Evolutionary conservation across 2,888 invertebrate species (phyloP).

Genomic region (Liodrosophila aerea): DNA sequence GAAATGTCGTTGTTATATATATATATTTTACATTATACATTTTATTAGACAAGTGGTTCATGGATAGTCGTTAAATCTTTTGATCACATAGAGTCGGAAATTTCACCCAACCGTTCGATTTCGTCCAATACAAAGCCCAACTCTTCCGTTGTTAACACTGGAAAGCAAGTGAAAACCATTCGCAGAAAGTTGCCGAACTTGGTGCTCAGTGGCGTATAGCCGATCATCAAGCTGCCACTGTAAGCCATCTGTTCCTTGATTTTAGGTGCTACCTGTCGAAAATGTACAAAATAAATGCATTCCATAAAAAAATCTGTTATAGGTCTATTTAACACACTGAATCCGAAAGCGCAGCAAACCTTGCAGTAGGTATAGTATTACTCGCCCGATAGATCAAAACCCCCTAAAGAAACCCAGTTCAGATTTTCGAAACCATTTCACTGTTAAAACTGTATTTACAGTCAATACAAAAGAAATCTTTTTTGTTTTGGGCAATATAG

Average conservation of each 20-base stretch:
- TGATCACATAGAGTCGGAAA: conserved; percentile 13
- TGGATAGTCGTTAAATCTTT: too few species aligned
- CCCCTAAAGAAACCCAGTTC: too few species aligned
- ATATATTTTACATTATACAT: neutral
- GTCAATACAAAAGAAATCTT: too few species aligned
- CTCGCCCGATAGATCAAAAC: too few species aligned
- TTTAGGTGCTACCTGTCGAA: conserved; percentile 84
- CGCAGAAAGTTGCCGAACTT: conserved; percentile 89
- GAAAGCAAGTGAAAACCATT: conserved; percentile 89
- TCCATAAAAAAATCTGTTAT: too few species aligned
- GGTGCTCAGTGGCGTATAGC: conserved; percentile 88
- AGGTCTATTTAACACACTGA: too few species aligned
- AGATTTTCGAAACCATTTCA: too few species aligned
- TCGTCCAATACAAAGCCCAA: conserved; percentile 86
- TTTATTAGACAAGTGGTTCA: conserved; percentile 7
- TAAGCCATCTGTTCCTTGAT: conserved; percentile 88
- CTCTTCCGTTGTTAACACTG: conserved; percentile 84
- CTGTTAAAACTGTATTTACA: too few species aligned
- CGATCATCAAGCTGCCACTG: conserved; percentile 88
- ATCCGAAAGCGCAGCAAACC: too few species aligned
- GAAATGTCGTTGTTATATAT: neutral
- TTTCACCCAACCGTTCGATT: conserved; percentile 85
- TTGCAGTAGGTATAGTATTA: too few species aligned
- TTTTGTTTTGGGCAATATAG: too few species aligned
- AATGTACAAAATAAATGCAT: neutral